Evolutionary conservation across 2,888 invertebrate genomes (phyloP).

Genomic region (Tinea semifulvella): DNA sequence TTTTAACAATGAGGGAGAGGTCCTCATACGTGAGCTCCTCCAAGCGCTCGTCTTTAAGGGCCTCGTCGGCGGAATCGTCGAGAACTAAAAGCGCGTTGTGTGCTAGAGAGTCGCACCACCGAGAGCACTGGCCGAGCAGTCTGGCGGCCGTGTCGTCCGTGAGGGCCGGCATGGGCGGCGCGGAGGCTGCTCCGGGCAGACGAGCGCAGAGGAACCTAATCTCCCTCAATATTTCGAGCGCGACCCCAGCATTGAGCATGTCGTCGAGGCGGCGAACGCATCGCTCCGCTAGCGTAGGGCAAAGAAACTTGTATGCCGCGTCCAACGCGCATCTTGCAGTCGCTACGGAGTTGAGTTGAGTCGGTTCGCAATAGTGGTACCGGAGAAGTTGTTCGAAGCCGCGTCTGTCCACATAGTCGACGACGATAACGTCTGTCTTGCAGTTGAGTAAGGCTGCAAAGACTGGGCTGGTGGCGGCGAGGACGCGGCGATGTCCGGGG

Average conservation of each 20-base stretch:
- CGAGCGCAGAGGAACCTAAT: slow-evolving; percentile 56
- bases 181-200: slow-evolving; percentile 53
- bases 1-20: slow-evolving; percentile 69
- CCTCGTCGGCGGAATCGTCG: slow-evolving; percentile 52
- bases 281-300: slow-evolving; percentile 72
- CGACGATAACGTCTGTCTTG: slow-evolving; percentile 52
- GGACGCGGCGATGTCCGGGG: slow-evolving; percentile 71
- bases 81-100: slow-evolving; percentile 70
- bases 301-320: slow-evolving; percentile 78
- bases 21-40: slow-evolving; percentile 72
- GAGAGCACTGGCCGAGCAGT: slow-evolving; percentile 51
- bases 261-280: slow-evolving; percentile 74
- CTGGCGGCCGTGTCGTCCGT: slow-evolving; percentile 44
- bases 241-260: slow-evolving; percentile 70
- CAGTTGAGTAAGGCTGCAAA: slow-evolving; percentile 66
- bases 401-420: slow-evolving; percentile 71
- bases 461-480: slow-evolving; percentile 70
- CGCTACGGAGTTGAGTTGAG: slow-evolving; percentile 67
- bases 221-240: slow-evolving; percentile 71
- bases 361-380: slow-evolving; percentile 71
- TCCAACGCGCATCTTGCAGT: slow-evolving; percentile 76
- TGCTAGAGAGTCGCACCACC: slow-evolving; percentile 70
- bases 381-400: slow-evolving; percentile 74
- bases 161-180: slow-evolving; percentile 55
- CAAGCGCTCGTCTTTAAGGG: slow-evolving; percentile 44